Evolutionary conservation across 1,140 invertebrate genomes (phyloP).

Genomic region (Mamestra configurata): DNA sequence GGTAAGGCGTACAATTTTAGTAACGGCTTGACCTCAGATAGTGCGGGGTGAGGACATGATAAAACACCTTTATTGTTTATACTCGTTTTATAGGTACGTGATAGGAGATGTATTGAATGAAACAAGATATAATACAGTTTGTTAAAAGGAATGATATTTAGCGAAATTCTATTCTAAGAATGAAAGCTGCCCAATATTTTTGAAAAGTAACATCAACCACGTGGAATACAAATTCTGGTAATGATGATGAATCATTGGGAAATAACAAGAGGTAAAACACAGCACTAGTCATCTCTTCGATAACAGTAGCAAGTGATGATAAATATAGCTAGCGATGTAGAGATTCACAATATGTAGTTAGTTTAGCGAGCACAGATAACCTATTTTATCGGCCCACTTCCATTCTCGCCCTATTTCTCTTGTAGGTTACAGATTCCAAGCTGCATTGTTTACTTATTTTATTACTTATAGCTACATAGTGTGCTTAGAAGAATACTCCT

Average conservation of each 20-base stretch:
- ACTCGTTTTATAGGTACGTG: slow-evolving; percentile 19
- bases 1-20: slow-evolving; percentile 46
- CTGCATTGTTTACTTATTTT: background rate
- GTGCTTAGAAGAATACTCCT: background rate
- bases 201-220: too few relatives aligned
- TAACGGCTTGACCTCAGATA: slow-evolving; percentile 54
- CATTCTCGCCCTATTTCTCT: slow-evolving; percentile 31
- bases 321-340: background rate
- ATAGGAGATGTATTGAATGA: slow-evolving; percentile 9
- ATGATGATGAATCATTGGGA: background rate
- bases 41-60: slow-evolving; percentile 29
- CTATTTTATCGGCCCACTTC: slow-evolving; percentile 28
- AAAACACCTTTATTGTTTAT: slow-evolving; percentile 59
- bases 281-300: background rate
- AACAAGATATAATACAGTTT: too few relatives aligned
- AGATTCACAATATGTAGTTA: background rate
- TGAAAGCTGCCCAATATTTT: too few relatives aligned
- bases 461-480: background rate
- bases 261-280: background rate
- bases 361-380: slow-evolving; percentile 25
- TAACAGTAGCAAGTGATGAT: background rate
- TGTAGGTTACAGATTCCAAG: slow-evolving; percentile 29
- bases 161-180: too few relatives aligned
- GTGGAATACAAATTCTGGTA: too few relatives aligned
- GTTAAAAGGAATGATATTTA: too few relatives aligned